Conservation (phyloP, 1,140 invertebrate genomes). For the Neocloeon triangulifer region DNA sequence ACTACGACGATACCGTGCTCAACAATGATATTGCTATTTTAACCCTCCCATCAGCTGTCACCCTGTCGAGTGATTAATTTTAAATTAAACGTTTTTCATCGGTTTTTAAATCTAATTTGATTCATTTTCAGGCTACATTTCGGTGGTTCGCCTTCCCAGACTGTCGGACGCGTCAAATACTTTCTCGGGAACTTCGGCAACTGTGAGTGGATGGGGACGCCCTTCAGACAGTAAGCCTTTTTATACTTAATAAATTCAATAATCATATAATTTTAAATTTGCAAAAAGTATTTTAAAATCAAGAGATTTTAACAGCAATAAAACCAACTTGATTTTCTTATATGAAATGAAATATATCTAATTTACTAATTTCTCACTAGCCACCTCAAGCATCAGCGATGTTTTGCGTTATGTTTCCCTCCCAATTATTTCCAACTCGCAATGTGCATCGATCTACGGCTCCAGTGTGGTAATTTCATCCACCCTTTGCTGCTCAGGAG, state of each 20-base stretch:
- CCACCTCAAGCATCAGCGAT: neutral
- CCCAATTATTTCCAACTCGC: slow-evolving; percentile 3
- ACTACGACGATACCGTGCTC: slow-evolving; percentile 18
- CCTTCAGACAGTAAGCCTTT: slow-evolving; percentile 5
- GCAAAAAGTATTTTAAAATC: too few species aligned
- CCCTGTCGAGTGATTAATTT: slow-evolving; percentile 20
- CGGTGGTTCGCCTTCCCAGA: slow-evolving; percentile 19
- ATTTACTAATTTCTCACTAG: slow-evolving; percentile 1
- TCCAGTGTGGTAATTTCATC: neutral
- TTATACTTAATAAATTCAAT: too few species aligned
- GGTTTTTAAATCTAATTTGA: too few species aligned
- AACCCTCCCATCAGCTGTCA: slow-evolving; percentile 19
- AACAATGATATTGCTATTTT: slow-evolving; percentile 31
- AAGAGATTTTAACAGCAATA: too few species aligned
- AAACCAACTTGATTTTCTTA: neutral
- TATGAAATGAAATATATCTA: neutral
- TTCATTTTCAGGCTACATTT: slow-evolving; percentile 21
- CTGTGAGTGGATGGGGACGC: slow-evolving; percentile 7
- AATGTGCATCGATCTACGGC: slow-evolving; percentile 1
- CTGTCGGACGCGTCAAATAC: slow-evolving; percentile 15
- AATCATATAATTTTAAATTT: too few species aligned
- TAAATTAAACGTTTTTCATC: too few species aligned
- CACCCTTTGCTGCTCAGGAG: slow-evolving; percentile 2
- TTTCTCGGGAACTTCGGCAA: slow-evolving; percentile 17
- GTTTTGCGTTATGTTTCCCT: slow-evolving; percentile 2